These are phyloP conservation scores for Porites divaricata DNA, from an alignment of 92 coral and sea anemone species.

Conservation along the genomic window DNA sequence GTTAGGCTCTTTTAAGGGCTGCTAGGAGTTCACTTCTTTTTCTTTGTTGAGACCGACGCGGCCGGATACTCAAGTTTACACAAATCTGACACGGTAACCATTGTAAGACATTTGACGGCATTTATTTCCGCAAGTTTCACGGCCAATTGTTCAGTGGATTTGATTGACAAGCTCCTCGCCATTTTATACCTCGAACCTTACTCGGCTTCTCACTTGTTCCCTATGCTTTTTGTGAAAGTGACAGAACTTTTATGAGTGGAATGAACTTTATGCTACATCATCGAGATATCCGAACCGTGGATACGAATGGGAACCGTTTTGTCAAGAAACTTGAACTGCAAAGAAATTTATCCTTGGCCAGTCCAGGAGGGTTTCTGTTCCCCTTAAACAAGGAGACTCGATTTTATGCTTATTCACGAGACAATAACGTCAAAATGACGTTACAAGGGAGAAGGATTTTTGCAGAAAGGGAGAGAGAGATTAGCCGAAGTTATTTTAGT, in stretches of 20 bases:
- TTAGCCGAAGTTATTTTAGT: not conserved
- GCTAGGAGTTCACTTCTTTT: too few species aligned
- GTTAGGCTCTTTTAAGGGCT: too few species aligned
- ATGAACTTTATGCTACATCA: conserved; percentile 5
- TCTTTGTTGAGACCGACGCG: too few species aligned
- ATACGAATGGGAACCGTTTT: conserved; percentile 1
- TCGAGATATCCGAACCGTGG: not conserved
- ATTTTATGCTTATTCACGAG: not conserved
- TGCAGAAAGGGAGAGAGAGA: not conserved
- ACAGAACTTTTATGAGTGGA: too few species aligned
- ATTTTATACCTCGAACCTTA: not conserved
- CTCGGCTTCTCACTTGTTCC: not conserved
- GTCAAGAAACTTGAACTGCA: conserved; percentile 16
- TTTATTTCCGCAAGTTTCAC: too few species aligned
- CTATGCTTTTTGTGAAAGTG: not conserved
- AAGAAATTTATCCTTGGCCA: conserved; percentile 15
- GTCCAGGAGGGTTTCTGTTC: conserved; percentile 45
- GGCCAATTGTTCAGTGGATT: too few species aligned
- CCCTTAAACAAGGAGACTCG: conserved; percentile 22
- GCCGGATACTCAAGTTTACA: too few species aligned
- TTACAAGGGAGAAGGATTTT: not conserved
- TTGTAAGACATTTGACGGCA: too few species aligned
- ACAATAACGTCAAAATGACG: not conserved
- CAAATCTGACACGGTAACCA: too few species aligned
- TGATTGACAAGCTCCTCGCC: too few species aligned